Evolutionary conservation across 1,140 invertebrate genomes (phyloP), one percentile per base, ranked within the genome.

Genomic region (Harlomillsia oculata): DNA sequence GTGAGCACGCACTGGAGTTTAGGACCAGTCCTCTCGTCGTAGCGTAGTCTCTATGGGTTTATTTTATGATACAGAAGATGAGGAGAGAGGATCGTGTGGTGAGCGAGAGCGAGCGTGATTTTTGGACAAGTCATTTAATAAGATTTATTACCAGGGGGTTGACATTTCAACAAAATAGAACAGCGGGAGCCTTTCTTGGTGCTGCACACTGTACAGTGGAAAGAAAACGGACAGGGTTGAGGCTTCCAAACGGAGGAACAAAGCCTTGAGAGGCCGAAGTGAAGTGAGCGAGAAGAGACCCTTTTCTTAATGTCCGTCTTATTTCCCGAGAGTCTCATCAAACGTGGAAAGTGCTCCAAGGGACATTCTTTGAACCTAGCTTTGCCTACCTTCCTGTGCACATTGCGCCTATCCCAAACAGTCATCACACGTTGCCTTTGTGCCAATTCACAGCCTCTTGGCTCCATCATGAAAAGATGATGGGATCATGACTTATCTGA

Each of bases 91-190:
- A 48, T 48, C 45, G 45, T n/a, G n/a, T 48, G 45, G 45, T 48
- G 45, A 48, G 45, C 45, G 45, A 48, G 45, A 48, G 45, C 45
- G 45, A 48, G 45, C 61, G 53, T 63, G 55, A 60, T 60, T 58
- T 64, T 64, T 58, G 56, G 58, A 63, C 54, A 65, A 65, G 64
- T 65, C 64, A 65, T 65, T 65, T 65, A 62, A 57, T 60, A 65
- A 65, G 64, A 65, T 65, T 65, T 65, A 65, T 65, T 56, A 62
- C 55, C 46, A 21, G 53, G 45, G 57, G 63, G 64, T 65, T 65
- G 64, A 65, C 64, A 65, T 65, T 62, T 62, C 52, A 65, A 65
- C 63, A 65, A 65, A 65, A 62, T 65, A 65, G 60, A 62, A 65
- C 63, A 65, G 63, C 60, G 50, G 63, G 63, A 51, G 54, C 41